These are phyloP conservation scores for Channa argus DNA, from an alignment of 2,113 vertebrate species.

Conservation along the genomic window DNA sequence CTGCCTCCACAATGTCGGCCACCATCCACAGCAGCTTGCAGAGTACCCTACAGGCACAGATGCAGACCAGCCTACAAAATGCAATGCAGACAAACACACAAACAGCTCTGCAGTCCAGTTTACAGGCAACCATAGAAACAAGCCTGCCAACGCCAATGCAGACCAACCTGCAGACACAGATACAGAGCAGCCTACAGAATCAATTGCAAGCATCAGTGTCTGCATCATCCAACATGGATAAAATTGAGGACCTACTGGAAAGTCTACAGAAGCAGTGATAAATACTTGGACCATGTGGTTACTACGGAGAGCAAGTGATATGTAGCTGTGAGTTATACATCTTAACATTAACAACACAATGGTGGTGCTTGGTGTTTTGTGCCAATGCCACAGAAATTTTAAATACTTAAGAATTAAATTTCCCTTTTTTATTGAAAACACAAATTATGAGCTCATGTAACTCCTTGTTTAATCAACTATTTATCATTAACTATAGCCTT, in stretches of 20 bases:
- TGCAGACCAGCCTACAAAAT: constrained; percentile 71
- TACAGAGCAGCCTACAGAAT: constrained; percentile 74
- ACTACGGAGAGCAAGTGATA: constrained; percentile 81
- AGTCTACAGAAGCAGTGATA: constrained; percentile 92
- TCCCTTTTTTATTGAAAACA: constrained; percentile 53
- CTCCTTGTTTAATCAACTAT: constrained; percentile 60
- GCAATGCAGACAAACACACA: constrained; percentile 72
- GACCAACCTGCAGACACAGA: constrained; percentile 72
- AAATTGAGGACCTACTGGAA: constrained; percentile 94
- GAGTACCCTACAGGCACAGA: constrained; percentile 75
- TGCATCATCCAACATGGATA: constrained; percentile 90
- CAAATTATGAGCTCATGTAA: constrained; percentile 52
- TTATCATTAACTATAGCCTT: constrained; percentile 57
- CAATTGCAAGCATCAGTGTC: constrained; percentile 72
- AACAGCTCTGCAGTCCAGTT: constrained; percentile 57
- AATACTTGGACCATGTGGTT: constrained; percentile 45
- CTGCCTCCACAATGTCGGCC: constrained; percentile 75
- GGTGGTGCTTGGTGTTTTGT: constrained; percentile 33
- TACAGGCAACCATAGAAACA: constrained; percentile 68
- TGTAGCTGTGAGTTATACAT: constrained; percentile 81
- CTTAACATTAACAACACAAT: constrained; percentile 41
- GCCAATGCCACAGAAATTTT: constrained; percentile 44
- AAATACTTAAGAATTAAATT: constrained; percentile 61
- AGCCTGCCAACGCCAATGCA: constrained; percentile 74
- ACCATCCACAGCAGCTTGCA: constrained; percentile 74